Base-by-base conservation (phyloP, 2,797 vertebrate species). In the Cyclura pinguis region DNA sequence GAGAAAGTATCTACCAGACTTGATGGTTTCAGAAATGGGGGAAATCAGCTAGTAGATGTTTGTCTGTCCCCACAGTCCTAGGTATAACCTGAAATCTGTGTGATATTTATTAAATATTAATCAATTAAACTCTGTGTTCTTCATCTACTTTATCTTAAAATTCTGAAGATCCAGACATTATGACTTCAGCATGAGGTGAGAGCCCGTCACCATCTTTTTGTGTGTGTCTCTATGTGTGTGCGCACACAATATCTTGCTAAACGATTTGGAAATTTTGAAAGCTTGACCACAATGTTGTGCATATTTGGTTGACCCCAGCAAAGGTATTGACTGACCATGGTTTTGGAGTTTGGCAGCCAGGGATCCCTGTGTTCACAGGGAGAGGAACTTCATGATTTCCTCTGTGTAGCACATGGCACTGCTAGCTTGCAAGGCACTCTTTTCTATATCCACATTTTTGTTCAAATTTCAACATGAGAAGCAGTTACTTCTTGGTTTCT, bases 361-460 rank as follows among this genome's bases (percentile, higher is more conserved):
- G 32, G 14, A n/a, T 88, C 13, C 50, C 27, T 88, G 47, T 13
- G 59, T 6, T 72, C 47, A 69, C 18, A 80, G 42, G 47, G 47
- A 67, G 47, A 18, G 47, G 24, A 72, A 64, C 42, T 80, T 64
- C n/a, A 35, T 72, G 13, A 22, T 35, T 73, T n/a, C 20, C 29
- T 90, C 20, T 32, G 16, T 27, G 64, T 69, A 89, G 27, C n/a
- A 78, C 57, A 52, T 29, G 9, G 9, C 20, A 22, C 14, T 35
- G 16, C 35, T 81, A 82, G 10, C 52, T 27, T 77, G 42, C 73
- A 86, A 86, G 16, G 35, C 27, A 22, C 22, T 57, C 20, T 27
- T 69, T 27, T 84, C 38, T 64, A 76, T 72, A 38, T 38, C 84
- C n/a, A 69, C 76, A 88, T 69, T 88, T 88, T 38, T 67, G 22